These are phyloP conservation scores for Momotus momota DNA, from an alignment of 2,797 vertebrate species.

Conservation along the genomic window DNA sequence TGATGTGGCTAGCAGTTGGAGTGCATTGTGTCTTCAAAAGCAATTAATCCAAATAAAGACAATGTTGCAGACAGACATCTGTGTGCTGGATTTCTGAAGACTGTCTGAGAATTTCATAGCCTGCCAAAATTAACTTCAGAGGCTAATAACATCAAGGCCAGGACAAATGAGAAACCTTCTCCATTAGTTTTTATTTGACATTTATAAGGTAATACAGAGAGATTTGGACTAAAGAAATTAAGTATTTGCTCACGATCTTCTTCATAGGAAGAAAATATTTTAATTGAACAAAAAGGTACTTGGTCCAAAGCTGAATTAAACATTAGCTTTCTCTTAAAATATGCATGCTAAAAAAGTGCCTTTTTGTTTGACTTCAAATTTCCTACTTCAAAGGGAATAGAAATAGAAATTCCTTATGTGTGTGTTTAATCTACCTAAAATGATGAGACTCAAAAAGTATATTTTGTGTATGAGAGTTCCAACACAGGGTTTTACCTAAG, in stretches of 20 bases:
- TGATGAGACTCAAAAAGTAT: not conserved
- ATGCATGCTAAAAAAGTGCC: fast-evolving
- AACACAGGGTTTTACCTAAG: not conserved
- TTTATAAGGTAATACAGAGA: not conserved
- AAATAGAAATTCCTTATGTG: not conserved
- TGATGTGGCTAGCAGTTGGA: not conserved
- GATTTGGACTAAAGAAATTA: not conserved
- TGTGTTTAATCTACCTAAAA: not conserved
- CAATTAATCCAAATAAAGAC: not conserved
- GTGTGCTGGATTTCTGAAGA: not conserved
- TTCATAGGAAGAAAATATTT: not conserved
- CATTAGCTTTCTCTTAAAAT: not conserved
- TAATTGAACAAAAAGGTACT: not conserved
- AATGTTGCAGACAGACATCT: not conserved
- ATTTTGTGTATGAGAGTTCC: not conserved
- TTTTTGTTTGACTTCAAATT: not conserved
- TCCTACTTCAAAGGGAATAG: not conserved
- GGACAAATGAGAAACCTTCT: not conserved
- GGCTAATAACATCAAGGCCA: not conserved
- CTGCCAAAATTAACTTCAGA: not conserved
- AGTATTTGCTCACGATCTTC: not conserved
- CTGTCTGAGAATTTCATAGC: not conserved
- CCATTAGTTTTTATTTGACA: not conserved
- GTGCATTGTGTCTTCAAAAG: not conserved
- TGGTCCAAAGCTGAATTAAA: not conserved